Conservation (phyloP, 2,797 vertebrate species). For the Borostomias antarcticus region DNA sequence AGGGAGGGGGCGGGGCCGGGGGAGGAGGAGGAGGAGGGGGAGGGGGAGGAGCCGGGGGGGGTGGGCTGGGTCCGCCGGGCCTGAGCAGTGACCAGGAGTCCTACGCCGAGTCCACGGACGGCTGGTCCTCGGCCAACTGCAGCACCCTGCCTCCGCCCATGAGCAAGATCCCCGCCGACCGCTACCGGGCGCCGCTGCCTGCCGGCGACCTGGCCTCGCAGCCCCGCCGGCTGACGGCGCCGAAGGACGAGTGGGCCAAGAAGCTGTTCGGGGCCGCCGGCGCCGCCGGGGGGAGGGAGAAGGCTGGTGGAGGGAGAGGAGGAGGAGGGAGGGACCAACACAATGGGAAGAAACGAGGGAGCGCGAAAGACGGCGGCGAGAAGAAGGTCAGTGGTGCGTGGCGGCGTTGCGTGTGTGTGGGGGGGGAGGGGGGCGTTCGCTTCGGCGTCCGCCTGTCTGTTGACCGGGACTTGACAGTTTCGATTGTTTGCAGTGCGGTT, state of each 20-base stretch:
- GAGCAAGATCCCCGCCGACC: slow-evolving; percentile 96
- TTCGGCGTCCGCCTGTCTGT: background rate
- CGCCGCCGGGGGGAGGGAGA: slow-evolving; percentile 67
- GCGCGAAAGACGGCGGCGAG: slow-evolving; percentile 21
- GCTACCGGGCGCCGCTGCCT: slow-evolving; percentile 85
- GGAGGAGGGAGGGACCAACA: slow-evolving; percentile 60
- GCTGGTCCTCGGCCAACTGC: slow-evolving; percentile 97
- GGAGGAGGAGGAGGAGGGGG: background rate
- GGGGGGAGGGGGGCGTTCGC: background rate
- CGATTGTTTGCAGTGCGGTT: no score
- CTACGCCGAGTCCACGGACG: slow-evolving; percentile 95
- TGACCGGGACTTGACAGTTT: no score
- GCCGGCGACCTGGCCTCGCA: slow-evolving; percentile 79
- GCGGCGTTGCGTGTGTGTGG: background rate
- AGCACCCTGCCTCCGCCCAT: slow-evolving; percentile 97
- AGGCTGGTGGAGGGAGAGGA: slow-evolving; percentile 72
- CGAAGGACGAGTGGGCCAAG: slow-evolving; percentile 91
- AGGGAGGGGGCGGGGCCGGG: background rate
- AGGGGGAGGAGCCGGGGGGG: background rate
- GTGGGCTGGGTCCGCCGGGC: slow-evolving; percentile 62
- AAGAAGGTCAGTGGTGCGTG: slow-evolving; percentile 24
- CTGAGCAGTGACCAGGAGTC: slow-evolving; percentile 95
- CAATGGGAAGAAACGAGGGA: slow-evolving; percentile 76
- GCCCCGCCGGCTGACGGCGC: slow-evolving; percentile 71
- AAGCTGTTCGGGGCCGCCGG: slow-evolving; percentile 86